Evolutionary conservation across 1,140 invertebrate species (phyloP).

Genomic region (Pentalonia nigronervosa): DNA sequence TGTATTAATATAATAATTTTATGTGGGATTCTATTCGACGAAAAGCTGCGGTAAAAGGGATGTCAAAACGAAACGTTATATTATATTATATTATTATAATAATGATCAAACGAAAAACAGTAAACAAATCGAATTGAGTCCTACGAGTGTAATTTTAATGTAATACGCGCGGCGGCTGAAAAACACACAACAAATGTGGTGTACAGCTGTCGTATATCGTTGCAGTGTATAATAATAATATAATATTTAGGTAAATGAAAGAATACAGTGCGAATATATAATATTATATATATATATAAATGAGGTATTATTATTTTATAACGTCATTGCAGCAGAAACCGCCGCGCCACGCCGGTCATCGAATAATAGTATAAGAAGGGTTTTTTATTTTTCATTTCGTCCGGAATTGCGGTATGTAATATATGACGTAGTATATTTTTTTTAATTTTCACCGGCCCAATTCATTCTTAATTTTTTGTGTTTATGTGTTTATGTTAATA

Average conservation of each 20-base stretch:
- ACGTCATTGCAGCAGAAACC: neutral
- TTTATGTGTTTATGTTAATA: neutral
- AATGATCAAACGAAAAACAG: neutral
- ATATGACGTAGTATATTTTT: neutral
- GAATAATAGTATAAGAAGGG: neutral
- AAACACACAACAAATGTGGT: no score
- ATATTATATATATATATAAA: neutral
- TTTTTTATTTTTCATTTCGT: neutral
- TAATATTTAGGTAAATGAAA: neutral
- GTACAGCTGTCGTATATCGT: no score
- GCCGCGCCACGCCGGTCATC: neutral
- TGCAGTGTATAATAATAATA: neutral
- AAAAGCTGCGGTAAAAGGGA: neutral
- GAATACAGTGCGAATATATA: neutral
- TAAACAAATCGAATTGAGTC: neutral
- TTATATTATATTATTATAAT: neutral
- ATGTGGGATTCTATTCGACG: neutral
- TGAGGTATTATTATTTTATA: neutral
- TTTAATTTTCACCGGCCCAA: neutral
- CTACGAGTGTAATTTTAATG: neutral
- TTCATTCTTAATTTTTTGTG: neutral
- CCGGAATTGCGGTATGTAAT: neutral
- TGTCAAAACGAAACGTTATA: neutral
- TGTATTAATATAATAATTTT: neutral
- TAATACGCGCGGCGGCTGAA: no score